These are phyloP conservation scores for Bombus consobrinus DNA, from an alignment of 1,140 invertebrate species.

Conservation along the genomic window DNA sequence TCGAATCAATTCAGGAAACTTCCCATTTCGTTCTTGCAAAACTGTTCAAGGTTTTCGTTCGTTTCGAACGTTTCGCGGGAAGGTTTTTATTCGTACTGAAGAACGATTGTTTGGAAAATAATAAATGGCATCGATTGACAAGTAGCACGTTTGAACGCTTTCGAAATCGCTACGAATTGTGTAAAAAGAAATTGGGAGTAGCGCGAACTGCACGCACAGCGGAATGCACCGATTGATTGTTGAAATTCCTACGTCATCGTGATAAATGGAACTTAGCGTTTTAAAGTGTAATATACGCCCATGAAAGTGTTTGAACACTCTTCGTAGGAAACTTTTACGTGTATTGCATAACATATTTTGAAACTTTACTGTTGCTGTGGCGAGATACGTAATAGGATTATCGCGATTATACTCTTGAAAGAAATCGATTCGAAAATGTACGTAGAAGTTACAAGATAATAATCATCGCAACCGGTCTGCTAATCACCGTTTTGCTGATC, in stretches of 20 bases:
- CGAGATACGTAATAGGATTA: too few species aligned
- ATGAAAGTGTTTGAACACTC: neutral
- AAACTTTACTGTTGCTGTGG: neutral
- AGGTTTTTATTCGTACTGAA: constrained; percentile 41
- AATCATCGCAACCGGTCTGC: too few species aligned
- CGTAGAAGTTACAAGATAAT: too few species aligned
- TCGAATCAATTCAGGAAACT: neutral
- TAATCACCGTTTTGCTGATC: too few species aligned
- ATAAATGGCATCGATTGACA: neutral
- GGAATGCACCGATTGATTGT: constrained; percentile 5
- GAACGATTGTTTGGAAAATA: constrained; percentile 22
- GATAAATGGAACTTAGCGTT: neutral
- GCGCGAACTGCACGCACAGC: constrained; percentile 43
- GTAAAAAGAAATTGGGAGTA: neutral
- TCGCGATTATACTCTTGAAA: too few species aligned
- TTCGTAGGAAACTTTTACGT: neutral
- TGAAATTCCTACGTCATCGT: neutral
- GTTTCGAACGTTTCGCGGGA: neutral
- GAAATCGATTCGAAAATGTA: too few species aligned
- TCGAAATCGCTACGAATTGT: constrained; percentile 31
- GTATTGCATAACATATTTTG: too few species aligned
- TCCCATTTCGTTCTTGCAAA: constrained; percentile 3
- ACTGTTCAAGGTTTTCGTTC: neutral
- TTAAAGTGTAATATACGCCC: neutral
- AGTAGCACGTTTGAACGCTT: neutral